Base-by-base conservation (phyloP, 2,888 invertebrate species). In the Acanthococcus lagerstroemiae region DNA sequence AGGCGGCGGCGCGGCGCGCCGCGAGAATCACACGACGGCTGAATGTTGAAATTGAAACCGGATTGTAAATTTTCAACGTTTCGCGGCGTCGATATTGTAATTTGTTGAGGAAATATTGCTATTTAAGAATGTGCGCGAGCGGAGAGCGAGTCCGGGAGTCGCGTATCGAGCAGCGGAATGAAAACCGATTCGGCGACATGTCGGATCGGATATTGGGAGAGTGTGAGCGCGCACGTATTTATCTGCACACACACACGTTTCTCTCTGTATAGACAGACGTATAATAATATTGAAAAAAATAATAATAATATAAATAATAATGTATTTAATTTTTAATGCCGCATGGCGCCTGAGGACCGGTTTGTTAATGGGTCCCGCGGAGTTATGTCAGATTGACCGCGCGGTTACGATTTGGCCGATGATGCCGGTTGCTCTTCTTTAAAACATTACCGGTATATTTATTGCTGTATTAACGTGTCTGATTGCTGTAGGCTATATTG, bases 261-360 rank as follows among this genome's bases (percentile, higher is more conserved):
- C n/a, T n/a, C n/a, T n/a, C n/a, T n/a, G n/a, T n/a, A n/a, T n/a
- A n/a, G n/a, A n/a, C n/a, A n/a, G n/a, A n/a, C n/a, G n/a, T n/a
- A n/a, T n/a, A n/a, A n/a, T n/a, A n/a, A n/a, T n/a, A n/a, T n/a
- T n/a, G n/a, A n/a, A n/a, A n/a, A n/a, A n/a, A n/a, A n/a, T n/a
- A n/a, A n/a, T n/a, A n/a, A n/a, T n/a, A n/a, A n/a, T n/a, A n/a
- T n/a, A n/a, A n/a, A n/a, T n/a, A n/a, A n/a, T n/a, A n/a, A n/a
- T n/a, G 24, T 9, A 24, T 22, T 60, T 48, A 26, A 27, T 55
- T 54, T 30, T 52, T 61, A 61, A 61, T 61, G 50, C 52, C 15
- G 54, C 37, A 54, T 61, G 61, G 61, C 61, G 61, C 61, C 61
- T 61, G 52, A 7, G 44, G 61, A 61, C 61, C 61, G 52, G 61